These are phyloP conservation scores for Cordilura impudica DNA, from an alignment of 2,888 invertebrate genomes.

Conservation along the genomic window DNA sequence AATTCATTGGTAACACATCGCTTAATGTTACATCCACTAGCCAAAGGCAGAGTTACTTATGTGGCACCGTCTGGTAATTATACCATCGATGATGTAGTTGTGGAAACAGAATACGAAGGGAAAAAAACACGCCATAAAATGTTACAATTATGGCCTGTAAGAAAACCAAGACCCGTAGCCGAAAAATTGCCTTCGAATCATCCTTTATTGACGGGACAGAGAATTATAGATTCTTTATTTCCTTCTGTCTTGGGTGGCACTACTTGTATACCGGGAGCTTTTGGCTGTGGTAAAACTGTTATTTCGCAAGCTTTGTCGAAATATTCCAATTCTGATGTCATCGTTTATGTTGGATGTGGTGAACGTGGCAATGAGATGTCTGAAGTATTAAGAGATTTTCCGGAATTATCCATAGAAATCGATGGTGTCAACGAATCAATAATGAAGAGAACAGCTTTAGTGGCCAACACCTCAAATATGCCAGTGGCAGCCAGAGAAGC, in stretches of 20 bases:
- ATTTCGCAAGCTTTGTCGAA: conserved; percentile 94
- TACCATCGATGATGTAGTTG: conserved; percentile 91
- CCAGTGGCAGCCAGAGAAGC: conserved; percentile 99
- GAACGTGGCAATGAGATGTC: conserved; percentile 99
- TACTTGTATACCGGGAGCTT: conserved; percentile 99
- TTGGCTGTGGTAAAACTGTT: conserved; percentile 95
- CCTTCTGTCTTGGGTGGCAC: conserved; percentile 99
- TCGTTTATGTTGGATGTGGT: conserved; percentile 99
- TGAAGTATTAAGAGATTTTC: conserved; percentile 98
- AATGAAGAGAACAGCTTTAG: conserved; percentile 99
- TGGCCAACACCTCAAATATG: conserved; percentile 99
- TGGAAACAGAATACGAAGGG: conserved; percentile 99
- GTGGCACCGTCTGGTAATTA: conserved; percentile 96
- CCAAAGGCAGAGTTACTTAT: conserved; percentile 96
- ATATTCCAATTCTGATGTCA: conserved; percentile 99
- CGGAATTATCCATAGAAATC: conserved; percentile 97
- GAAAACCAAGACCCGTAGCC: conserved; percentile 95
- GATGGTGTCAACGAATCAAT: conserved; percentile 97
- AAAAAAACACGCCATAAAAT: conserved; percentile 93
- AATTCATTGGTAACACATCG: conserved; percentile 98
- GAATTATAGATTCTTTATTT: conserved; percentile 98
- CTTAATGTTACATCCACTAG: conserved; percentile 95
- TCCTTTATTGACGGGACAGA: conserved; percentile 97
- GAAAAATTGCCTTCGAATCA: conserved; percentile 99
- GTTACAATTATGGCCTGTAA: conserved; percentile 99